Base-by-base conservation (phyloP, 2,888 invertebrate species). In the Chymomyza procnemis region DNA sequence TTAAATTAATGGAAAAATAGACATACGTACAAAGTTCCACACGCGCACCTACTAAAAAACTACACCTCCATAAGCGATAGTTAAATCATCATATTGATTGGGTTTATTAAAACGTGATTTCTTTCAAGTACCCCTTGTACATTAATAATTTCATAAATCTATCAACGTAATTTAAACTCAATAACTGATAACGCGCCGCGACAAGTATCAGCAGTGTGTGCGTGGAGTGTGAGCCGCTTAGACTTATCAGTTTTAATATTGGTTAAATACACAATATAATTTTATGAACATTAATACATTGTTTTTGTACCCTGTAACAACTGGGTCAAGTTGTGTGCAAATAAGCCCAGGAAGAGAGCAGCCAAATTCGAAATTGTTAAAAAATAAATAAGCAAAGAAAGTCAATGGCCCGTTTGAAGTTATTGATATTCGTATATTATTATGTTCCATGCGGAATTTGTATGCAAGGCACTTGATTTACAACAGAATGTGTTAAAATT, bases 321-420 rank as follows among this genome's bases (percentile, higher is more conserved):
- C 34, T 71, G 67, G 75, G 80, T 81, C 78, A 80, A 80, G 76
- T 57, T 67, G 47, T 67, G 41, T 48, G 61, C 61, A 66, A 76
- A 69, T 41, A 66, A 54, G 26, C 19, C 19, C 46, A 12, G 41
- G 67, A 56, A 64, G 64, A 67, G 62, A 66, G 67, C 41, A 47
- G 1, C 34, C 5, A 41, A 41, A 2, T 1, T 4, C 9, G 34
- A 34, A 34, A 34, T 34, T 8, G 34, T 9, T 12, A 9, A 58
- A 56, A 58, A 56, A 64, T 12, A 9, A 58, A 56, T 56, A 56
- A 64, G 30, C 48, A 62, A 69, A 75, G 64, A 74, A 76, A 78
- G 76, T 69, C 69, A 65, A 64, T 67, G 68, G 47, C 52, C 61
- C 59, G 52, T n/a, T n/a, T 19, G 12, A 48, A 41, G 12, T 41